Conservation (phyloP, 1,140 invertebrate species). For the Drosophila pectinifera region DNA sequence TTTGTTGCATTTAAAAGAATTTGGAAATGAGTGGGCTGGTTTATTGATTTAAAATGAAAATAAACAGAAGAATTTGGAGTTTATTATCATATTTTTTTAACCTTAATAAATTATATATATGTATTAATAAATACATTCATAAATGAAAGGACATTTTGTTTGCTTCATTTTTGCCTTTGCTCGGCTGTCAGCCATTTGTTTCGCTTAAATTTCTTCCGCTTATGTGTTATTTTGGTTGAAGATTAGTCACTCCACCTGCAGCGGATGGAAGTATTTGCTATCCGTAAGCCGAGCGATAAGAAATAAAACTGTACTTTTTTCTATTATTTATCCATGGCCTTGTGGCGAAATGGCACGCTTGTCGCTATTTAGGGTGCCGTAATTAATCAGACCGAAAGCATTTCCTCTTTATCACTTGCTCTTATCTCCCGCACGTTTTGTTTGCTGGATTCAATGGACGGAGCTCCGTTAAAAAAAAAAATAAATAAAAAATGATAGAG, state of each 20-base stretch:
- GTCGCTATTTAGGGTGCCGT: conserved; percentile 5
- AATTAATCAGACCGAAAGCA: conserved; percentile 24
- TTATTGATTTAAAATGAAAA: conserved; percentile 1
- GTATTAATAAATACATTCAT: no score
- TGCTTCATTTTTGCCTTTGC: background rate
- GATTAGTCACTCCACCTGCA: conserved; percentile 36
- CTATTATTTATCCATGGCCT: conserved; percentile 16
- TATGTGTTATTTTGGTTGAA: conserved; percentile 39
- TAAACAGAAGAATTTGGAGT: background rate
- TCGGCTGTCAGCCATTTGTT: conserved; percentile 5
- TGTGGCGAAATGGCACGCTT: conserved; percentile 14
- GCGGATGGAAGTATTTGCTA: conserved; percentile 13
- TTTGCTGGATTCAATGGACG: conserved; percentile 42
- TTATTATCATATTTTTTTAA: conserved; percentile 2
- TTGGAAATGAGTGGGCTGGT: background rate
- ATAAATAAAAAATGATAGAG: conserved; percentile 23
- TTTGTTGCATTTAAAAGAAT: background rate
- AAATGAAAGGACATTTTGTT: conserved; percentile 5
- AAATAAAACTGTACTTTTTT: conserved; percentile 34
- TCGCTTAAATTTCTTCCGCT: conserved; percentile 26
- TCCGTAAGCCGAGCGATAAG: conserved; percentile 19
- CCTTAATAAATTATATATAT: no score
- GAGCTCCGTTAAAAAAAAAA: conserved; percentile 14
- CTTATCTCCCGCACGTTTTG: conserved; percentile 65
- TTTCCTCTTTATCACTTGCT: conserved; percentile 26